Evolutionary conservation across 2,113 vertebrate species (phyloP), one percentile per base, ranked within the genome.

Genomic region (Dinomys branickii): DNA sequence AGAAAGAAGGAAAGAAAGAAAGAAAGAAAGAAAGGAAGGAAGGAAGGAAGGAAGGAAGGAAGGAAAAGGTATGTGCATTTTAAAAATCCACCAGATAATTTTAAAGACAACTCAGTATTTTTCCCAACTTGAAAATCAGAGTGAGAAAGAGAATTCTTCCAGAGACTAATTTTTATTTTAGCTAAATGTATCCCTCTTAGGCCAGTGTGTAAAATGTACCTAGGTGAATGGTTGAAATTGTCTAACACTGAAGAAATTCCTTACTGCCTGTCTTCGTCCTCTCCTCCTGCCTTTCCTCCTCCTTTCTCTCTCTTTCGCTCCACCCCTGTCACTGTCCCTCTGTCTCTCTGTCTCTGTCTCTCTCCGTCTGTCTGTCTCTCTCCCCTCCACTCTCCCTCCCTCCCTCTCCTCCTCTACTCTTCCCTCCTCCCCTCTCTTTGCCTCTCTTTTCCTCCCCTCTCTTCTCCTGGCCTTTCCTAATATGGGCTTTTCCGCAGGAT

Each of bases 141-240:
- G 9, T 81, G 2, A 38, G 93, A 87, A 97, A 96, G 47, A 65
- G 1, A 80, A 67, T 90, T 47, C 30, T 94, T 90, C 63, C 71
- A 91, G 24, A 47, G 65, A 35, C 19, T 41, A 73, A 73, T 41
- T 73, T 73, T 73, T 4, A 41, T 73, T 73, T 73, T 90, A 94
- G 85, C 90, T 95, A 96, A 94, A 77, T 91, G 59, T 47, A 90
- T 85, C 89, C 33, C 89, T 89, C 89, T 94, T 89, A 87, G 54
- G 38, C 52, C 63, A 85, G 84, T 33, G 58, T 69, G 41, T 80
- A 85, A 82, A 91, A 81, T 87, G 33, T 83, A 87, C 63, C 52
- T 77, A 81, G 80, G 91, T 95, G 88, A 91, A 96, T 92, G 41
- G 95, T 50, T 38, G 52, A 86, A 78, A 35, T 30, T 58, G 59